phyloP scores from a whole-genome alignment of 1,140 invertebrate genomes.

The Philaenus spumarius region DNA sequence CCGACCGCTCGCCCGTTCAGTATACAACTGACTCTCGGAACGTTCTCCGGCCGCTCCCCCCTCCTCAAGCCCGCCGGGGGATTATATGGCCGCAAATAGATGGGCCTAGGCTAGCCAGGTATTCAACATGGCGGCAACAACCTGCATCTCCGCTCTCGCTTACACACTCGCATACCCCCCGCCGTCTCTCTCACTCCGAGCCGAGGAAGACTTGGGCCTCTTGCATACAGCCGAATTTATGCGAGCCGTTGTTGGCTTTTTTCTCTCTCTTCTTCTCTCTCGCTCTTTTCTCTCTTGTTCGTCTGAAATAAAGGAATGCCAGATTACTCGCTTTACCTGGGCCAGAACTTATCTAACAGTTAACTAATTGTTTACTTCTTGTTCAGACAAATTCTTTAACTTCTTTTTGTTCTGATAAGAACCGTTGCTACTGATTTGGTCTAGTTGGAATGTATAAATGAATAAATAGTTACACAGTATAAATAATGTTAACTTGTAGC shows the following conservation, averaged over 20 bases:
- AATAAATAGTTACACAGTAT: too few relatives aligned
- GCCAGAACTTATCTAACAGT: not conserved
- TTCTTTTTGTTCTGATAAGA: too few relatives aligned
- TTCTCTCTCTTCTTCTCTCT: slow-evolving; percentile 12
- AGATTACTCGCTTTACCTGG: slow-evolving; percentile 6
- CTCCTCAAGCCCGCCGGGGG: slow-evolving; percentile 11
- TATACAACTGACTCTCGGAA: not conserved
- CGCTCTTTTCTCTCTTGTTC: not conserved
- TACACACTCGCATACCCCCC: slow-evolving; percentile 1
- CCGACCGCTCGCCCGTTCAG: slow-evolving; percentile 6
- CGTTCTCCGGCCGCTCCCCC: slow-evolving; percentile 5
- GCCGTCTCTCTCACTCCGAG: not conserved
- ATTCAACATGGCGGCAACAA: slow-evolving; percentile 25
- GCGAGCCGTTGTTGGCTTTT: slow-evolving; percentile 17
- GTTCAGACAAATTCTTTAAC: too few relatives aligned
- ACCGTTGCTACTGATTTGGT: too few relatives aligned
- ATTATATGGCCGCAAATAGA: slow-evolving; percentile 29
- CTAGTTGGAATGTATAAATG: too few relatives aligned
- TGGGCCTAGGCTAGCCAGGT: slow-evolving; percentile 26
- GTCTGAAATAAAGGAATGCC: slow-evolving; percentile 22
- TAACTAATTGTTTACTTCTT: slow-evolving; percentile 14
- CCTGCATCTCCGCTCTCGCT: slow-evolving; percentile 7
- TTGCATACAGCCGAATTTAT: slow-evolving; percentile 20
- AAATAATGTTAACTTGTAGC: too few relatives aligned
- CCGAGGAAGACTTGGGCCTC: not conserved